A percentile compares a stretch with the other conserved stretches of the same genome.
Conservation (phyloP, 2,888 invertebrate genomes). For the Perithous albicinctus region DNA sequence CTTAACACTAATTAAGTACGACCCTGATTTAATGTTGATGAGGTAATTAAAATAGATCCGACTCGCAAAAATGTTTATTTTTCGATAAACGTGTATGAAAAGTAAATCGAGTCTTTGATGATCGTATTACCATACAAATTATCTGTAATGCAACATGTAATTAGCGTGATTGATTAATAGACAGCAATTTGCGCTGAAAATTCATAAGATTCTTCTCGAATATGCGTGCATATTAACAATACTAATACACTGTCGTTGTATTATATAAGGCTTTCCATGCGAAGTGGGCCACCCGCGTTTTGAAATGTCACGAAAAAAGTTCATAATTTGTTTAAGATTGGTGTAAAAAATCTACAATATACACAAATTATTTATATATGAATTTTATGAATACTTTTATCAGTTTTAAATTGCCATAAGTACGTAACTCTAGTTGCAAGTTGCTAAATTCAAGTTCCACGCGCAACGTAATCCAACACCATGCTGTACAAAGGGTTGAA, state of each 20-base stretch:
- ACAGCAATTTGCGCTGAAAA: constrained; percentile 60
- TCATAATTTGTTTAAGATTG: too few relatives aligned
- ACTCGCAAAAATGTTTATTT: constrained; percentile 1
- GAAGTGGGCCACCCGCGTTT: too few relatives aligned
- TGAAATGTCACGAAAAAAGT: too few relatives aligned
- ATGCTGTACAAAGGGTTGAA: too few relatives aligned
- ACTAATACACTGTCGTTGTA: neutral
- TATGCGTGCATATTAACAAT: neutral
- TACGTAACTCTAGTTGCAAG: too few relatives aligned
- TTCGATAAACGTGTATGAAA: neutral
- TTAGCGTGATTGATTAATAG: constrained; percentile 64
- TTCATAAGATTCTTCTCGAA: constrained; percentile 29
- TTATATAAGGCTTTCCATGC: too few relatives aligned
- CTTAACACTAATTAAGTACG: neutral
- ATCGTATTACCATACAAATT: constrained; percentile 60
- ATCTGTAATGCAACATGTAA: constrained; percentile 60
- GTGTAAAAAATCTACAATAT: too few relatives aligned
- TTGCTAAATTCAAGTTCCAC: too few relatives aligned
- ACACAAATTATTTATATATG: too few relatives aligned
- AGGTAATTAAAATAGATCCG: constrained; percentile 56
- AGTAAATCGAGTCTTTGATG: constrained; percentile 16
- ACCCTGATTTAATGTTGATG: constrained; percentile 9
- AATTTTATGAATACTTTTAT: too few relatives aligned
- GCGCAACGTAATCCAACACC: too few relatives aligned
- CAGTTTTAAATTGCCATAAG: too few relatives aligned